Conservation (phyloP, 2,797 vertebrate species). For the Urophycis tenuis region DNA sequence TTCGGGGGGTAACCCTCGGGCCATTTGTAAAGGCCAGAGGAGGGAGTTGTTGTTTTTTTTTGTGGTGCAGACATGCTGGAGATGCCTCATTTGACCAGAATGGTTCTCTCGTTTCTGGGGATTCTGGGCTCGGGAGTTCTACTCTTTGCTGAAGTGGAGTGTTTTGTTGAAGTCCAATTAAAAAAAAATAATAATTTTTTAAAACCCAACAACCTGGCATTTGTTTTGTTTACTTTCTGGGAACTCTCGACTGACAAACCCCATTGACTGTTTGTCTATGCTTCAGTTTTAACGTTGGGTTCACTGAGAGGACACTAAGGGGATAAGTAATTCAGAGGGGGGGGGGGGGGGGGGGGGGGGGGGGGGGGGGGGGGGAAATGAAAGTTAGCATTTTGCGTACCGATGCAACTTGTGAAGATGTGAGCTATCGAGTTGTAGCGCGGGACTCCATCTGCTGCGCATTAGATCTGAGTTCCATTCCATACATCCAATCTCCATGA, state of each 20-base stretch:
- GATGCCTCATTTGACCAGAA: not conserved
- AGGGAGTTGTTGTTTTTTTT: not conserved
- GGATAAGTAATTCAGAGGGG: not conserved
- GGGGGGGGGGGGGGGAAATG: no score
- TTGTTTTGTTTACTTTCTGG: conserved; percentile 21
- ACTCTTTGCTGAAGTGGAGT: conserved; percentile 10
- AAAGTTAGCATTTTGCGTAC: conserved; percentile 1
- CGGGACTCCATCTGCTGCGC: not conserved
- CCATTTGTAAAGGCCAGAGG: not conserved
- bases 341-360: no score
- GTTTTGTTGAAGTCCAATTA: conserved; percentile 28
- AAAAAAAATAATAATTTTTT: no score
- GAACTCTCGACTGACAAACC: not conserved
- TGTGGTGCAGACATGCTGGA: not conserved
- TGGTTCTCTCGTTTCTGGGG: not conserved
- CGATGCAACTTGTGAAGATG: not conserved
- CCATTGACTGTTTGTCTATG: not conserved
- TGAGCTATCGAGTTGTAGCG: not conserved
- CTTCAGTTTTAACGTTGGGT: conserved; percentile 15
- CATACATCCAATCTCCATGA: not conserved
- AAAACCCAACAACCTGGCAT: conserved; percentile 28
- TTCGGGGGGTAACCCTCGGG: not conserved
- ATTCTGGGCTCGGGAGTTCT: not conserved
- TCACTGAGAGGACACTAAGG: conserved; percentile 17
- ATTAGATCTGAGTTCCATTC: not conserved